Evolutionary conservation across 1,140 invertebrate genomes (phyloP).

Genomic region (Drosophila sp.): DNA sequence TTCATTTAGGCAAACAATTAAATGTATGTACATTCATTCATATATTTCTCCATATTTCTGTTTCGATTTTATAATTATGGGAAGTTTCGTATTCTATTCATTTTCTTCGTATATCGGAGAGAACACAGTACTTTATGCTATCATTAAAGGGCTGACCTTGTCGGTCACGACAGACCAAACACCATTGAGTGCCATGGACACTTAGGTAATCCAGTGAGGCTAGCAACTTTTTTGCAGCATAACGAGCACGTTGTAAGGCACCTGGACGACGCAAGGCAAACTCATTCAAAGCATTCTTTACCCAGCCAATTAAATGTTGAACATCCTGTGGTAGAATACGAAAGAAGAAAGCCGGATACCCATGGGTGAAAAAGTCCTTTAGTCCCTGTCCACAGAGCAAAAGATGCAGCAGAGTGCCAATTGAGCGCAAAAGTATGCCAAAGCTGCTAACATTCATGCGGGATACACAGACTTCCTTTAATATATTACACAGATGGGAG

Average conservation of each 20-base stretch:
- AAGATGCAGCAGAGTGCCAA: constrained; percentile 20
- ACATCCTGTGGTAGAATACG: constrained; percentile 18
- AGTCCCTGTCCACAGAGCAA: constrained; percentile 28
- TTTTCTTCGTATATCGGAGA: constrained; percentile 1
- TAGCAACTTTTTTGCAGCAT: constrained; percentile 8
- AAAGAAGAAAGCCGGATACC: constrained; percentile 23
- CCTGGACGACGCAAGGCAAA: neutral
- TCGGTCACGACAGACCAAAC: constrained; percentile 7
- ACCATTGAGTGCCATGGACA: neutral
- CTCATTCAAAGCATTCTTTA: neutral
- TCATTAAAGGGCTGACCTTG: neutral
- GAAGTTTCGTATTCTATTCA: neutral
- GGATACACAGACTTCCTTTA: neutral
- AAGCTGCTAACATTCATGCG: neutral
- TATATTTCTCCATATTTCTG: constrained; percentile 12
- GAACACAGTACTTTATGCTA: neutral
- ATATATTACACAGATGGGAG: neutral
- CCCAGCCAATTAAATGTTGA: neutral
- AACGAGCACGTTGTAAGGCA: neutral
- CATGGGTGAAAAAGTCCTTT: constrained; percentile 2
- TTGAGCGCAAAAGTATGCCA: constrained; percentile 9
- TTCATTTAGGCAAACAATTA: too few relatives aligned
- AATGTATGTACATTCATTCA: neutral
- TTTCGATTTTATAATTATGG: too few relatives aligned
- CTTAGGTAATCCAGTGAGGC: constrained; percentile 22